Conservation (phyloP, 2,888 invertebrate genomes). For the Eumacrocentrus americanus region DNA sequence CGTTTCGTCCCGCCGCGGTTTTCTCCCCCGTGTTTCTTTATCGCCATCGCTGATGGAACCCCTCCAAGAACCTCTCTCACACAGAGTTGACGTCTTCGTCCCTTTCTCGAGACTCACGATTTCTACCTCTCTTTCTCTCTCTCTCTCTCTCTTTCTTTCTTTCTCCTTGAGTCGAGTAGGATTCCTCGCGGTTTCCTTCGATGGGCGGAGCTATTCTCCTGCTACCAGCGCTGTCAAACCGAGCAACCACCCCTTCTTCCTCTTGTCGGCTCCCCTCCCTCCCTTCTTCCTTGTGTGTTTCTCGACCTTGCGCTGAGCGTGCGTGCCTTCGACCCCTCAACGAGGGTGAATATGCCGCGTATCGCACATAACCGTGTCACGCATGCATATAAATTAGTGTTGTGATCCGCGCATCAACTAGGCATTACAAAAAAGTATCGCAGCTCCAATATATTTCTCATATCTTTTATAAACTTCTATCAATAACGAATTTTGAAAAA, state of each 20-base stretch:
- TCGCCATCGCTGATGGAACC: conserved; percentile 13
- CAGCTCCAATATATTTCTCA: too few relatives aligned
- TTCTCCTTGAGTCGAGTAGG: not conserved
- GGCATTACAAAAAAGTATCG: too few relatives aligned
- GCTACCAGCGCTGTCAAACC: conserved; percentile 48
- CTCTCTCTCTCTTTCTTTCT: not conserved
- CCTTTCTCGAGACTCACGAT: not conserved
- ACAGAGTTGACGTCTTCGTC: not conserved
- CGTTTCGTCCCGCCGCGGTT: not conserved
- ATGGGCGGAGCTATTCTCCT: conserved; percentile 49
- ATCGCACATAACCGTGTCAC: too few relatives aligned
- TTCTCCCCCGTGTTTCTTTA: conserved; percentile 5
- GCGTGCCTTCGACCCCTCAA: too few relatives aligned
- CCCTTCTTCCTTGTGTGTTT: conserved; percentile 43
- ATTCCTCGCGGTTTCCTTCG: conserved; percentile 28
- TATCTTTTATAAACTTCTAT: too few relatives aligned
- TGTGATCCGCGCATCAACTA: too few relatives aligned
- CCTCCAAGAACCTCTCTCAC: not conserved
- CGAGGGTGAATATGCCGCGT: too few relatives aligned
- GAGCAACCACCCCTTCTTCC: conserved; percentile 37
- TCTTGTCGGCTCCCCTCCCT: conserved; percentile 39
- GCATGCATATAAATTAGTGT: too few relatives aligned
- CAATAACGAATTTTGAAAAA: too few relatives aligned
- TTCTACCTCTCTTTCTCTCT: not conserved
- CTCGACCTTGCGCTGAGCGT: conserved; percentile 14